Base-by-base conservation (phyloP, 23 tunicate species). In the Diplosoma virens region DNA sequence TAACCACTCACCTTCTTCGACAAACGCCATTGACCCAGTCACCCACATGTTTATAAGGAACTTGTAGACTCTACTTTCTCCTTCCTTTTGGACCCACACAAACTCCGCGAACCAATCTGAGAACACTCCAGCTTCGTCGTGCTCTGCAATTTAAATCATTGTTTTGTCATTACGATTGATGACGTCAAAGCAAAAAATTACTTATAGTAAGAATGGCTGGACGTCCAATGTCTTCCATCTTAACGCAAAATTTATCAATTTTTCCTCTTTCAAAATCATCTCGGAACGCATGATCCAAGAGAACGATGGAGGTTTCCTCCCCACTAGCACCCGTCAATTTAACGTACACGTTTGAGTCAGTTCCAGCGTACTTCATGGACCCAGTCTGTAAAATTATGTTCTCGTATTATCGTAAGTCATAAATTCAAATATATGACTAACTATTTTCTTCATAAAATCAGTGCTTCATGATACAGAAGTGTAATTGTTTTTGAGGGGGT, bases 211-310 rank as follows among this genome's bases (percentile, higher is more conserved):
- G 50, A 64, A 86, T 75, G 2, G 83, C 79, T 2, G 93, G 93
- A 21, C 30, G 30, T 47, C 98, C 98, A 54, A 93, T 78, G 73
- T 93, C 89, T 66, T 82, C 87, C 73, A 86, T 70, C 64, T 93
- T 86, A 26, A 93, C 84, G 29, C 67, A 78, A 67, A 93, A 86
- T 61, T 79, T 80, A 48, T 93, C 98, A 21, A 84, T 75, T 17
- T 77, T 59, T n/a, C 94, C 94, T 32, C 94, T 81, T 59, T 93
- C 94, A 82, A 93, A 93, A 37, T 86, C 94, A 78, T 93, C 89
- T 3, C 73, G 93, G 24, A 93, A 87, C 60, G 77, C 28, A 32
- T 82, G 78, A 21, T 86, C 94, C 24, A 93, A 73, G 58, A 78
- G 90, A 33, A 79, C 69, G 25, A 74, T 50, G 33, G 76, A 25